Base-by-base conservation (phyloP, 2,797 vertebrate species). In the Mormyrops attenuatus region DNA sequence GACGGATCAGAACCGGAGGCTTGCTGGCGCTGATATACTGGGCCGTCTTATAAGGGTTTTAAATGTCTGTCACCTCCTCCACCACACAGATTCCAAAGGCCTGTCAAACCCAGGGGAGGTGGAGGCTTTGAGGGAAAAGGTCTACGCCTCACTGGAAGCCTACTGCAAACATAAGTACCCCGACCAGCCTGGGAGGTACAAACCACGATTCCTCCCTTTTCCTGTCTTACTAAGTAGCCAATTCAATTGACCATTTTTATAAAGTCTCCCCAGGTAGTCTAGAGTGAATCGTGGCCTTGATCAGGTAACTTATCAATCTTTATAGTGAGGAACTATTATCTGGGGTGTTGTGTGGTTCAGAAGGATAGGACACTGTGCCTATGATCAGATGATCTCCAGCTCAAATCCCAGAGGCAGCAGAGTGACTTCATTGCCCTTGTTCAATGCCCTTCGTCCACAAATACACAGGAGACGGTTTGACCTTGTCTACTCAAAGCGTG, bases 121-220 rank as follows among this genome's bases (percentile, higher is more conserved):
- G 73, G 99, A 99, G 93, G 97, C 98, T 0, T 94, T 99, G 88
- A 95, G 99, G 91, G 99, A 99, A 96, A 99, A 99, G 92, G 99
- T 99, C 82, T 99, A 99, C 0, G 99, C 98, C 0, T 99, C 99
- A 0, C 95, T 99, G 94, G 99, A 99, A 94, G 98, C 98, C 0
- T 99, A 99, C 93, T 99, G 99, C 95, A 99, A 99, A 95, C 98
- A 99, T 92, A 99, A 99, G 94, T 99, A 99, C 94, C 99, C 99
- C 0, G 99, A 99, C 92, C 99, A 99, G 96, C 99, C 99, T 0
- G 99, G 99, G 89, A 98, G 99, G 99, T 99, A 95, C 92, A 95
- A 86, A 63, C 53, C 20, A 30, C 47, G 5, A 7, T 13, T 30
- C 6, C 22, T 38, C 6, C 47, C 57, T 9, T 69, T 49, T 22